Evolutionary conservation across 1,140 invertebrate species (phyloP).

Genomic region (Protaetia brevitarsis): DNA sequence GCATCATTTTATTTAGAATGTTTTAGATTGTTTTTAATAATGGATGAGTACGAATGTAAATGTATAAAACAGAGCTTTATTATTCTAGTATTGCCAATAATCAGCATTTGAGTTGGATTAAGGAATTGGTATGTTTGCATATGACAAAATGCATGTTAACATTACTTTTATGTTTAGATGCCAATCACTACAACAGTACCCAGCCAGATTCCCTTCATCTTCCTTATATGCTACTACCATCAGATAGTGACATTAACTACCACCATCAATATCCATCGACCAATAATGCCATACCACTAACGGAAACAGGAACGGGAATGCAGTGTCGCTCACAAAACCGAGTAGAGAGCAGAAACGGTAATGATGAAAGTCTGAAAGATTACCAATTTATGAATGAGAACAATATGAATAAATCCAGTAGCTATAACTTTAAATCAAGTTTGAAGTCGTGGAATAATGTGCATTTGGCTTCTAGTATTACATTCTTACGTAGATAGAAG

Average conservation of each 20-base stretch:
- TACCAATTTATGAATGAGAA: background rate
- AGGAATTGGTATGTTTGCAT: constrained; percentile 12
- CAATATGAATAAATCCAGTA: background rate
- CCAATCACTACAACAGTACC: constrained; percentile 10
- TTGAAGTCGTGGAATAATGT: constrained; percentile 9
- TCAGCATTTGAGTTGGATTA: constrained; percentile 37
- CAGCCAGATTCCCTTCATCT: background rate
- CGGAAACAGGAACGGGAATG: background rate
- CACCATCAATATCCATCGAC: background rate
- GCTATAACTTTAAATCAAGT: background rate
- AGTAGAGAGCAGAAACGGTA: constrained; percentile 1
- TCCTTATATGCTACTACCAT: constrained; percentile 7
- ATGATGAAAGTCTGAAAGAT: background rate
- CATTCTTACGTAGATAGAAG: constrained; percentile 3
- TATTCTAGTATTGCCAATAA: constrained; percentile 41
- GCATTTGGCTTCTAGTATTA: constrained; percentile 18
- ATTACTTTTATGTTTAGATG: constrained; percentile 20
- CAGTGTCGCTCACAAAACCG: background rate
- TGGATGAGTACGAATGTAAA: too few relatives aligned
- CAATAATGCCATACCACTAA: background rate
- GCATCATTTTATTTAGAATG: too few relatives aligned
- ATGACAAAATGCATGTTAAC: constrained; percentile 1
- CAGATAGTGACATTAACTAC: constrained; percentile 10
- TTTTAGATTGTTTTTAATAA: too few relatives aligned
- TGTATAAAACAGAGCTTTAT: too few relatives aligned